A percentile compares a stretch with the other conserved stretches of the same genome.
phyloP scores from a whole-genome alignment of 1,140 invertebrate species.

The Sweltsa coloradensis region DNA sequence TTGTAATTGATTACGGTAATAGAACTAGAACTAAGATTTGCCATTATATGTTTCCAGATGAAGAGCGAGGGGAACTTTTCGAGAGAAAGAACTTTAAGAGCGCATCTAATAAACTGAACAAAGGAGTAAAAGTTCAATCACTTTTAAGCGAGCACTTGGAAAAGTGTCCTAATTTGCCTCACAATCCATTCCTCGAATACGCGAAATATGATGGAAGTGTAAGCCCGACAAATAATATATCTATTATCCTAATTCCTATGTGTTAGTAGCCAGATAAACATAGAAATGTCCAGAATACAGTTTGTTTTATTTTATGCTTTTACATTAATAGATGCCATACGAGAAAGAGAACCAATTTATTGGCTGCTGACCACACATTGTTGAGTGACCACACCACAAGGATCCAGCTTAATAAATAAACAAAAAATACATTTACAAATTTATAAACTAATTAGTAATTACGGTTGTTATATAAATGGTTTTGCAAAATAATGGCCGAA shows the following conservation, averaged over 20 bases:
- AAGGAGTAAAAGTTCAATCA: constrained; percentile 35
- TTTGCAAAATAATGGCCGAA: too few relatives aligned
- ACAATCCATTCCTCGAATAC: constrained; percentile 80
- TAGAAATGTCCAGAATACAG: too few relatives aligned
- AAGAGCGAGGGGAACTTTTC: constrained; percentile 58
- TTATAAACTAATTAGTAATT: too few relatives aligned
- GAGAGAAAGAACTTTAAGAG: constrained; percentile 36
- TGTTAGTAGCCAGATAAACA: too few relatives aligned
- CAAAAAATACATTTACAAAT: too few relatives aligned
- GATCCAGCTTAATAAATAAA: too few relatives aligned
- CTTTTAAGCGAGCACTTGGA: constrained; percentile 58
- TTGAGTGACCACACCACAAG: too few relatives aligned
- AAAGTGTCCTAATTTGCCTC: constrained; percentile 55
- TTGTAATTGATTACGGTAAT: too few relatives aligned
- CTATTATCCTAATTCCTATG: constrained; percentile 1
- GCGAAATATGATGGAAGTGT: constrained; percentile 83
- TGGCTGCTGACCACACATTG: too few relatives aligned
- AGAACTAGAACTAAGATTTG: too few relatives aligned
- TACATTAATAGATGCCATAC: neutral
- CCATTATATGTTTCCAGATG: constrained; percentile 26
- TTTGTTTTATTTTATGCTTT: neutral
- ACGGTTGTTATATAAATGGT: too few relatives aligned
- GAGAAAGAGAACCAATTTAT: too few relatives aligned
- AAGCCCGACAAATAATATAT: constrained; percentile 21
- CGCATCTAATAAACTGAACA: constrained; percentile 25